Conservation (phyloP, 2,113 vertebrate genomes). For the Micromys minutus region DNA sequence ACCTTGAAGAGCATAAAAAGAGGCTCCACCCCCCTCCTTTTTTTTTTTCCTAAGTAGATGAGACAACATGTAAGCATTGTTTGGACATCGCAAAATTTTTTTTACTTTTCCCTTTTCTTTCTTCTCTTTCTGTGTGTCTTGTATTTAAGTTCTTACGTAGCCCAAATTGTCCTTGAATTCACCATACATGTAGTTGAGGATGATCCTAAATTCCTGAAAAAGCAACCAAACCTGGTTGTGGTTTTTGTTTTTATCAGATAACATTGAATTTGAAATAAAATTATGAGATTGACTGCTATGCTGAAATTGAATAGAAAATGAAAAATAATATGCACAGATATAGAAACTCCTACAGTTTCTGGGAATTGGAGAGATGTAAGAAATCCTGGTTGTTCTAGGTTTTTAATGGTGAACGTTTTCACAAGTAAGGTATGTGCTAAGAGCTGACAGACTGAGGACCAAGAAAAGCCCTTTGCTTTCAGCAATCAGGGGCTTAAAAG, state of each 20-base stretch:
- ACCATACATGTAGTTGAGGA: neutral
- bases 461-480: neutral
- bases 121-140: neutral
- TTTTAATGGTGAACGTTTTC: slow-evolving; percentile 36
- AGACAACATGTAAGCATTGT: neutral
- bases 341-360: neutral
- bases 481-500: neutral
- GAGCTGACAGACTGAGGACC: neutral
- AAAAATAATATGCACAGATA: neutral
- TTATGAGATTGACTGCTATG: neutral
- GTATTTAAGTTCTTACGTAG: neutral
- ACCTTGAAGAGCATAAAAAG: neutral
- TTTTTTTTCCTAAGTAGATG: neutral
- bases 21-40: neutral
- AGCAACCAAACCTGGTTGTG: neutral
- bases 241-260: neutral
- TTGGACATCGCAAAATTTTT: neutral
- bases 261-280: neutral
- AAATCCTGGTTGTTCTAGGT: neutral
- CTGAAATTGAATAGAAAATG: slow-evolving; percentile 4
- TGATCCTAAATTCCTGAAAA: neutral
- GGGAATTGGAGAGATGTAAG: neutral
- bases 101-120: neutral
- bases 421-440: neutral
- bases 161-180: neutral